phyloP scores from a whole-genome alignment of 2,888 invertebrate genomes.

The Volucella inanis region DNA sequence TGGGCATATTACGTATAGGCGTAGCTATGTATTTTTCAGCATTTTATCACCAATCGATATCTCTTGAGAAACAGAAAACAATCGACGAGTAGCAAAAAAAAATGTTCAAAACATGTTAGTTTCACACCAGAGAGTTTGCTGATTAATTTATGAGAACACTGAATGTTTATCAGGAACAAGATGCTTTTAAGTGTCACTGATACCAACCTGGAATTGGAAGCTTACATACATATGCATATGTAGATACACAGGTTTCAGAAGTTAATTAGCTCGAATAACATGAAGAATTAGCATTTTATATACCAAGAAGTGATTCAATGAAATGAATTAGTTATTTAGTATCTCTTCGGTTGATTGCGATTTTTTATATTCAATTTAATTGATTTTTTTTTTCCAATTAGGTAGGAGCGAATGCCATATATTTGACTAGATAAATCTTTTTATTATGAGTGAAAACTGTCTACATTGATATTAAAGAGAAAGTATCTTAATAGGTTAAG shows the following conservation, averaged over 20 bases:
- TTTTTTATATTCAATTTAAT: constrained; percentile 24
- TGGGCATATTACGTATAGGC: constrained; percentile 22
- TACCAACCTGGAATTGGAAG: constrained; percentile 46
- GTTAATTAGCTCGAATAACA: constrained; percentile 45
- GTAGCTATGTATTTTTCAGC: constrained; percentile 40
- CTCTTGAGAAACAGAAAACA: constrained; percentile 9
- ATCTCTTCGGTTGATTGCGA: constrained; percentile 36
- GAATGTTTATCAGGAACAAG: constrained; percentile 55
- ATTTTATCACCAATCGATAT: constrained; percentile 49
- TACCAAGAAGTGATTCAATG: constrained; percentile 42
- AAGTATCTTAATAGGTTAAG: no score
- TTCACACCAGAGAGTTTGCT: constrained; percentile 43
- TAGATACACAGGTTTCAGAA: background rate
- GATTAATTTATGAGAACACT: constrained; percentile 62
- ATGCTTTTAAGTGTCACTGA: constrained; percentile 69
- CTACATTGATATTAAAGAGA: no score
- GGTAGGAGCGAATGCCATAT: constrained; percentile 4
- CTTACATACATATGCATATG: background rate
- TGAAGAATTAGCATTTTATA: constrained; percentile 51
- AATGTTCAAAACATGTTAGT: constrained; percentile 48
- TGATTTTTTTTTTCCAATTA: constrained; percentile 26
- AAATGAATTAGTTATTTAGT: constrained; percentile 33
- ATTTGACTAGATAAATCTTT: no score
- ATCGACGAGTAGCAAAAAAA: constrained; percentile 49
- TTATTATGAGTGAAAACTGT: no score